A percentile compares a stretch with the other conserved stretches of the same genome.
These are phyloP conservation scores for Iselma pallidipennis DNA, from an alignment of 2,888 invertebrate species.

Conservation along the genomic window DNA sequence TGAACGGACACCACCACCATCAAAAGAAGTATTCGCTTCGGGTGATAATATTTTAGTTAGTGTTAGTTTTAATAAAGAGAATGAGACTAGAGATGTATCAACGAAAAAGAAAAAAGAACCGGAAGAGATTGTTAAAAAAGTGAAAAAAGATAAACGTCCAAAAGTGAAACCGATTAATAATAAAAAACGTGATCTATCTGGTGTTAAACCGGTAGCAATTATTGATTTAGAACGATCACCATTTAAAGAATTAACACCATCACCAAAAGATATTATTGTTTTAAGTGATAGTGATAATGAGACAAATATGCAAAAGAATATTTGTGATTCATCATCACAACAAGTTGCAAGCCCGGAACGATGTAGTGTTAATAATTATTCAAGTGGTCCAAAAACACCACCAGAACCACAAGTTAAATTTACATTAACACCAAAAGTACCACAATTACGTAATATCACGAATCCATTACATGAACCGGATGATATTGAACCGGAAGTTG, in stretches of 20 bases:
- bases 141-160: slow-evolving; percentile 46
- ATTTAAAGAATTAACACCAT: slow-evolving; percentile 79
- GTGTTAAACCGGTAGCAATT: slow-evolving; percentile 78
- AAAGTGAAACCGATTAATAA: slow-evolving; percentile 53
- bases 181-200: slow-evolving; percentile 46
- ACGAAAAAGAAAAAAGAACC: slow-evolving; percentile 46
- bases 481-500: slow-evolving; percentile 51
- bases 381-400: slow-evolving; percentile 73
- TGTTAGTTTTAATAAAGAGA: slow-evolving; percentile 83
- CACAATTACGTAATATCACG: slow-evolving; percentile 58
- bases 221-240: slow-evolving; percentile 86
- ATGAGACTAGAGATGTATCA: slow-evolving; percentile 49
- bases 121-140: slow-evolving; percentile 46
- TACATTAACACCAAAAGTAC: slow-evolving; percentile 59
- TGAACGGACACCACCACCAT: slow-evolving; percentile 65
- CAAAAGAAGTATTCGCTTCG: slow-evolving; percentile 90
- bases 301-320: slow-evolving; percentile 49
- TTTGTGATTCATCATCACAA: slow-evolving; percentile 47
- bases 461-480: slow-evolving; percentile 69
- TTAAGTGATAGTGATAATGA: slow-evolving; percentile 79
- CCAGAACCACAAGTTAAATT: slow-evolving; percentile 75
- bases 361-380: slow-evolving; percentile 43
- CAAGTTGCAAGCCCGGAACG: slow-evolving; percentile 48
- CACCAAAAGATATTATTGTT: slow-evolving; percentile 80
- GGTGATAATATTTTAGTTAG: slow-evolving; percentile 92